Evolutionary conservation across 2,797 vertebrate species (phyloP).

Genomic region (Lepus townsendii): DNA sequence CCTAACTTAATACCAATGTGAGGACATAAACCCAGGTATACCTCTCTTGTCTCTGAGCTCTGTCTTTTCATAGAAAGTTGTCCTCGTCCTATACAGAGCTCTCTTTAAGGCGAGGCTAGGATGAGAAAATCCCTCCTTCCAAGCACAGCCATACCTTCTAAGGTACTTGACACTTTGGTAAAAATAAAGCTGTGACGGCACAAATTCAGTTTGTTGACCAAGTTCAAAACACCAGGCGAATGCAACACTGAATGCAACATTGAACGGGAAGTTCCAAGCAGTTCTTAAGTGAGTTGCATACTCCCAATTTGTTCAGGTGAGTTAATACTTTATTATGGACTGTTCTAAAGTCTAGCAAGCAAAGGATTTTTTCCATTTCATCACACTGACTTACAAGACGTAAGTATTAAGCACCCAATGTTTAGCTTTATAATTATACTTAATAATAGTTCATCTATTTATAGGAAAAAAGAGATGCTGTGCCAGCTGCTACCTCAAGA

Average conservation of each 20-base stretch:
- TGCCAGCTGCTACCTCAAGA: conserved; percentile 16
- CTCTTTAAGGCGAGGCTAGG: neutral
- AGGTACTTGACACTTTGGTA: neutral
- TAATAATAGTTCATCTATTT: conserved; percentile 68
- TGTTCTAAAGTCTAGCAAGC: conserved; percentile 13
- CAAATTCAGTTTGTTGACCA: conserved; percentile 27
- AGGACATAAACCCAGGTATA: neutral
- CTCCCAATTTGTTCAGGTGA: neutral
- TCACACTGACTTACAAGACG: conserved; percentile 56
- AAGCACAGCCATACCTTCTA: neutral
- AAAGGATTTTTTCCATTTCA: conserved; percentile 58
- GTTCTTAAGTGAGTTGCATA: neutral
- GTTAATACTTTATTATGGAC: conserved; percentile 55
- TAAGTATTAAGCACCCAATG: conserved; percentile 29
- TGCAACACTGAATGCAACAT: conserved; percentile 31
- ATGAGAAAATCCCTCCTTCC: neutral
- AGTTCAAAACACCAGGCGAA: conserved; percentile 13
- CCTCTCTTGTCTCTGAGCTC: neutral
- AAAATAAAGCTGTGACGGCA: neutral
- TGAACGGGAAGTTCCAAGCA: neutral
- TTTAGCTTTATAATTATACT: conserved; percentile 70
- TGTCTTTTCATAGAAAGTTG: neutral
- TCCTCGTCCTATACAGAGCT: neutral
- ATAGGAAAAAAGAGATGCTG: conserved; percentile 57
- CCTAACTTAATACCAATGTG: neutral